Evolutionary conservation across 2,888 invertebrate species (phyloP), one percentile per base, ranked within the genome.

Genomic region (Ptychoptera albimana): DNA sequence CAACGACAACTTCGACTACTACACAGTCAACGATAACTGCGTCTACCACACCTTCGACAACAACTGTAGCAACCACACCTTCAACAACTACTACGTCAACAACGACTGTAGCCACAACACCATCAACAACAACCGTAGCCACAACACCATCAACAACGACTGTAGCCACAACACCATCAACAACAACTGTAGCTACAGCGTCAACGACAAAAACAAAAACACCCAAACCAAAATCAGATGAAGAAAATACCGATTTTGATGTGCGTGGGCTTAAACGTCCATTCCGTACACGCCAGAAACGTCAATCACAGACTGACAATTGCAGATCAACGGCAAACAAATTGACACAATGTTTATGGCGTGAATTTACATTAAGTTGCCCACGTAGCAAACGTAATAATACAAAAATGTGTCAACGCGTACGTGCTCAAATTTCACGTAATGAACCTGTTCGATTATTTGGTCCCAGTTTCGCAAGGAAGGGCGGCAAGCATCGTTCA

Each of bases 331-430:
- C 23, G 23, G 23, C 23, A 23, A 23, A 23, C 23, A 42, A 42
- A 42, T 42, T 42, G n/a, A n/a, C 7, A 5, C 36, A 35, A 11
- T 42, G 42, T 35, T 10, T 42, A 14, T 42, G 42, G 42, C 42
- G 42, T 23, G 42, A 42, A 42, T 35, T 42, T 34, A 35, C 35
- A 2, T 35, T 35, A 35, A 10, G 16, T 13, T 42, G 42, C n/a
- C 42, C 42, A 8, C 23, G 23, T 23, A 23, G 23, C 23, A 23
- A 23, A 23, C 23, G 23, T 23, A 23, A 23, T 23, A 23, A 23
- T 23, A 23, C 23, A 23, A 23, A 23, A 23, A 23, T 23, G 23
- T 23, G 23, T 23, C 23, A 23, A 23, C 23, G 23, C 7, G 4
- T 23, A 23, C 23, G 23, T 23, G 23, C 7, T 23, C 23, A 23